phyloP scores from a whole-genome alignment of 2,888 invertebrate genomes.

The Volucella inanis region DNA sequence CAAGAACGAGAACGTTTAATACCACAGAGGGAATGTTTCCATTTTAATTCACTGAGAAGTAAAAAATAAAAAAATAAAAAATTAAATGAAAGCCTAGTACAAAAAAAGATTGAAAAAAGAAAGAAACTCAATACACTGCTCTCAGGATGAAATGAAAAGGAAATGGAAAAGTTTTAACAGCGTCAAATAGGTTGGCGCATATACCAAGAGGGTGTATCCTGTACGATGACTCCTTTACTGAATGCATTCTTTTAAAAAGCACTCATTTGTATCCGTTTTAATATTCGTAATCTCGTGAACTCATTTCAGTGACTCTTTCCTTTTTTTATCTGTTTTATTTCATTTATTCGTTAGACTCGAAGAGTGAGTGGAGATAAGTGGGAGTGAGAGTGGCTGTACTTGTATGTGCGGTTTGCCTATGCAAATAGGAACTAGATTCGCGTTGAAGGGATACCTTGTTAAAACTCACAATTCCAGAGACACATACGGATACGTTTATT shows the following conservation, averaged over 20 bases:
- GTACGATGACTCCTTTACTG: constrained; percentile 38
- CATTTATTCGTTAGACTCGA: not conserved
- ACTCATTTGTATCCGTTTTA: constrained; percentile 74
- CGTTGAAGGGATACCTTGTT: constrained; percentile 55
- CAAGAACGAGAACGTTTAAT: constrained; percentile 63
- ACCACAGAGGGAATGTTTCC: constrained; percentile 65
- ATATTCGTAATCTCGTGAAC: constrained; percentile 75
- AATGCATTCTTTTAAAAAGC: constrained; percentile 67
- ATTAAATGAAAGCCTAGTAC: not conserved
- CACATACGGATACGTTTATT: too few relatives aligned
- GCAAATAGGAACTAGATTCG: constrained; percentile 65
- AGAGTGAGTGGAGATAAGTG: not conserved
- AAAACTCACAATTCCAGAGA: constrained; percentile 50
- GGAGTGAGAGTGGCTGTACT: not conserved
- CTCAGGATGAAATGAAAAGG: constrained; percentile 58
- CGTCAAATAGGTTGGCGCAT: constrained; percentile 68
- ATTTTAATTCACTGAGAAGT: constrained; percentile 67
- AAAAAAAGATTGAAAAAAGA: constrained; percentile 19
- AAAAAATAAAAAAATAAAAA: constrained; percentile 13
- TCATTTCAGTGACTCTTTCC: constrained; percentile 68
- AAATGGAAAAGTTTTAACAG: constrained; percentile 72
- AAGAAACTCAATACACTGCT: constrained; percentile 26
- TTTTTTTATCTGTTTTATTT: constrained; percentile 20
- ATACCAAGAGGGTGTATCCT: constrained; percentile 38
- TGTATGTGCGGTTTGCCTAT: constrained; percentile 37